A percentile compares a stretch with the other conserved stretches of the same genome.
Evolutionary conservation across 2,888 invertebrate genomes (phyloP).

Genomic region (Hemithea aestivaria): DNA sequence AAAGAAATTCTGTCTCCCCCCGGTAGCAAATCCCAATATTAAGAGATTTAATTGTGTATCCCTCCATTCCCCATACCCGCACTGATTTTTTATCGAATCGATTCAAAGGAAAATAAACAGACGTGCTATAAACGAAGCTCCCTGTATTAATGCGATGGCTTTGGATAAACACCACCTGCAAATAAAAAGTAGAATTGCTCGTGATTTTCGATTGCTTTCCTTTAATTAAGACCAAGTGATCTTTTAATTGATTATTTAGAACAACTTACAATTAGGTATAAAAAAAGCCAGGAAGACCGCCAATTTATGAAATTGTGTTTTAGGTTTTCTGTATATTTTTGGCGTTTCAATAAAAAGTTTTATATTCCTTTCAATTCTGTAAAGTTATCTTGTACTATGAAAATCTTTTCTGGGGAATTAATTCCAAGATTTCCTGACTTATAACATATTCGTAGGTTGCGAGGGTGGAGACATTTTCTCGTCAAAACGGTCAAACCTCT

Average conservation of each 20-base stretch:
- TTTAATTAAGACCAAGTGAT: constrained; percentile 15
- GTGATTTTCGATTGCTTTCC: constrained; percentile 23
- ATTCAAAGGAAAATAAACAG: constrained; percentile 37
- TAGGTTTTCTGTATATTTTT: too few species aligned
- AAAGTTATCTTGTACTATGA: too few species aligned
- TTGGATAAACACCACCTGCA: constrained; percentile 43
- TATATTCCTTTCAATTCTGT: too few species aligned
- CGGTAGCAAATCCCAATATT: constrained; percentile 30
- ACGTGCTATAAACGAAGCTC: constrained; percentile 41
- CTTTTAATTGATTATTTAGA: constrained; percentile 14
- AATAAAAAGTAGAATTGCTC: constrained; percentile 31
- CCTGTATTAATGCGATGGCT: constrained; percentile 44
- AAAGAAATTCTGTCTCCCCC: constrained; percentile 15
- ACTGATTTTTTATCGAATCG: constrained; percentile 31
- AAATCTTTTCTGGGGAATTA: too few species aligned
- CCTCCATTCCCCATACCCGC: constrained; percentile 12
- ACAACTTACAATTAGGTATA: too few species aligned
- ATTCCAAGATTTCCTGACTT: too few species aligned
- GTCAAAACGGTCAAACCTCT: too few species aligned
- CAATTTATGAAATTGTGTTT: too few species aligned
- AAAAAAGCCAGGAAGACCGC: too few species aligned
- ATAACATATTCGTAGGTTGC: too few species aligned
- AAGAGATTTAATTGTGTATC: constrained; percentile 33
- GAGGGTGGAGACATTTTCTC: too few species aligned
- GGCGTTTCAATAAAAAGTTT: too few species aligned